A percentile compares a stretch with the other conserved stretches of the same genome.
Evolutionary conservation across 2,888 invertebrate genomes (phyloP).

Genomic region (Ashinkailepas kermadecensis): DNA sequence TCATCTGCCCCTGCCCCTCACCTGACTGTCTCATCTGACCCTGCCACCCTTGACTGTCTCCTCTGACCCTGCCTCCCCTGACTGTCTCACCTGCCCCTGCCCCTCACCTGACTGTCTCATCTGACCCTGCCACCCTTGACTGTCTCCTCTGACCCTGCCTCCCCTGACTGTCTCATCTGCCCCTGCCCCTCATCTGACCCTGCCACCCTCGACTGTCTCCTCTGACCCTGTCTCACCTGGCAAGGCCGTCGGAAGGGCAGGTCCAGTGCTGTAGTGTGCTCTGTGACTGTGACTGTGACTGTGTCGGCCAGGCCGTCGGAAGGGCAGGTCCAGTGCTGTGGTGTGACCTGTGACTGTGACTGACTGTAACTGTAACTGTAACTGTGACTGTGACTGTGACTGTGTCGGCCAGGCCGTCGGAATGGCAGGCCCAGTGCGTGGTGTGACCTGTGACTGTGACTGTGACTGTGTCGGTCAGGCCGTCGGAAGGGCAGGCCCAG

Average conservation of each 20-base stretch:
- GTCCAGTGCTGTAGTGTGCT: no score
- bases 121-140: not conserved
- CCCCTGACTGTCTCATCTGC: not conserved
- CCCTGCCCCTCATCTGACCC: not conserved
- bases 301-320: not conserved
- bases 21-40: not conserved
- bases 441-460: not conserved
- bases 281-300: no score
- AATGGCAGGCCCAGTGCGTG: not conserved
- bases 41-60: not conserved
- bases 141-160: no score
- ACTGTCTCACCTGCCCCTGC: not conserved
- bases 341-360: not conserved
- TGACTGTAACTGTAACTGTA: not conserved
- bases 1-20: not conserved
- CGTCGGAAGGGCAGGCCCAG: conserved; percentile 1
- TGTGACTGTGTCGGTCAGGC: not conserved
- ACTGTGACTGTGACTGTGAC: no score
- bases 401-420: not conserved
- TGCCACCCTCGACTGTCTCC: not conserved
- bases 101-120: not conserved
- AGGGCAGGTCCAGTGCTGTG: no score
- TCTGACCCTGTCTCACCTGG: not conserved
- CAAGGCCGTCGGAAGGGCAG: no score
- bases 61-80: not conserved